Percentiles rank a stretch among this genome's conserved stretches.
Conservation (phyloP, 2,113 vertebrate genomes). For the Symphodus melops region DNA sequence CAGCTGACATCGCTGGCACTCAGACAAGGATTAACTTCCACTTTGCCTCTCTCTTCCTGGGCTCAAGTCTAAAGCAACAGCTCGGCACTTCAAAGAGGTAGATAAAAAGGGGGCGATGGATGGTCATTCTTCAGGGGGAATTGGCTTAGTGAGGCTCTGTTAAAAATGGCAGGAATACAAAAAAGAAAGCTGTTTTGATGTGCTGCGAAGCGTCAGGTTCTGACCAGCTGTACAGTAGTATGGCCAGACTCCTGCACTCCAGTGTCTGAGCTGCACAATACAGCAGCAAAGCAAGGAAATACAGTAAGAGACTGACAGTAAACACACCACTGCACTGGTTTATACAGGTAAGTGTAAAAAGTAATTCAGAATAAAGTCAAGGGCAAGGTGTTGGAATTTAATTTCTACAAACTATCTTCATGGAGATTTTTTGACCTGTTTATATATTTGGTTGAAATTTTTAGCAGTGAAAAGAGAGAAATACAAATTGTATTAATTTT, state of each 20-base stretch:
- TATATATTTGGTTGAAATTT: too few species aligned
- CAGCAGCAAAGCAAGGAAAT: neutral
- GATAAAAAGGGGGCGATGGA: slow-evolving; percentile 69
- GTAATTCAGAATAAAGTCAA: too few species aligned
- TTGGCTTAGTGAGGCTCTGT: slow-evolving; percentile 74
- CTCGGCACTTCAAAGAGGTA: slow-evolving; percentile 79
- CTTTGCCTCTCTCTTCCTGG: slow-evolving; percentile 80
- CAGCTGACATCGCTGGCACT: slow-evolving; percentile 79
- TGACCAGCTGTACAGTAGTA: slow-evolving; percentile 32
- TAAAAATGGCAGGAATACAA: slow-evolving; percentile 73
- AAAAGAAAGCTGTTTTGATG: slow-evolving; percentile 77
- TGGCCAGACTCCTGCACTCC: slow-evolving; percentile 37
- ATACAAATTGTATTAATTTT: too few species aligned
- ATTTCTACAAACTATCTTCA: too few species aligned
- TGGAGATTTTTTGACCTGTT: too few species aligned
- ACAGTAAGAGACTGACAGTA: neutral
- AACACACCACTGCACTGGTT: neutral
- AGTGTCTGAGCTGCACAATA: neutral
- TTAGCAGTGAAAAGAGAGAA: too few species aligned
- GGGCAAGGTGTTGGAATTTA: too few species aligned
- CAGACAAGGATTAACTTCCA: slow-evolving; percentile 81
- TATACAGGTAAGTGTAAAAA: neutral
- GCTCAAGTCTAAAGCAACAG: slow-evolving; percentile 81
- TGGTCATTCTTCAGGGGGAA: slow-evolving; percentile 73
- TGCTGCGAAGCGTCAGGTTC: slow-evolving; percentile 45